A percentile compares a stretch with the other conserved stretches of the same genome.
phyloP scores from a whole-genome alignment of 2,113 vertebrate species.

The Lates calcarifer region DNA sequence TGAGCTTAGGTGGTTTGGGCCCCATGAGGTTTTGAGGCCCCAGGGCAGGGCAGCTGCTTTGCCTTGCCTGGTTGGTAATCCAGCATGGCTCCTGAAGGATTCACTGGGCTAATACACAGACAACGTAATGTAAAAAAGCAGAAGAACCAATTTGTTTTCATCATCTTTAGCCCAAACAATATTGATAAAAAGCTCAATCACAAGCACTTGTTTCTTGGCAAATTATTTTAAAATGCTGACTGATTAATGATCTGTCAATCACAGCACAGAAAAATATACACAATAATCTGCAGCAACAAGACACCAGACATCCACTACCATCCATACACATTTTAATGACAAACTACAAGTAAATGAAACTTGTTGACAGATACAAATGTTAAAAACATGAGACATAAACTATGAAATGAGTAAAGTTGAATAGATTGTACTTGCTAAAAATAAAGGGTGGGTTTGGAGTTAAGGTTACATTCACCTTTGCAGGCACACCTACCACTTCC shows the following conservation, averaged over 20 bases:
- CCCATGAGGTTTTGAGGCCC: not conserved
- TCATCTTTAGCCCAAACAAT: not conserved
- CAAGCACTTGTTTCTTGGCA: not conserved
- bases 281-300: conserved; percentile 3
- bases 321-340: conserved; percentile 65
- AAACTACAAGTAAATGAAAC: conserved; percentile 43
- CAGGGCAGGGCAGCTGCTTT: not conserved
- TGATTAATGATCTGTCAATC: not conserved
- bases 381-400: conserved; percentile 47
- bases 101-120: not conserved
- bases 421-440: conserved; percentile 73
- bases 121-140: not conserved
- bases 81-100: not conserved
- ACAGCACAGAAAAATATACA: not conserved
- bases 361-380: conserved; percentile 39
- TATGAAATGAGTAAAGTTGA: conserved; percentile 32
- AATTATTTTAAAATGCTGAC: not conserved
- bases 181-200: not conserved
- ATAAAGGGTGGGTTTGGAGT: not conserved
- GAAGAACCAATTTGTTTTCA: not conserved
- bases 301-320: not conserved
- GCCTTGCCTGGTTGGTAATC: not conserved
- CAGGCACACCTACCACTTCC: conserved; percentile 46
- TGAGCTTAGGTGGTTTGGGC: not conserved
- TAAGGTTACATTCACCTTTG: conserved; percentile 68